Evolutionary conservation across 2,113 vertebrate genomes (phyloP).

Genomic region (Astatoreochromis straeleni): DNA sequence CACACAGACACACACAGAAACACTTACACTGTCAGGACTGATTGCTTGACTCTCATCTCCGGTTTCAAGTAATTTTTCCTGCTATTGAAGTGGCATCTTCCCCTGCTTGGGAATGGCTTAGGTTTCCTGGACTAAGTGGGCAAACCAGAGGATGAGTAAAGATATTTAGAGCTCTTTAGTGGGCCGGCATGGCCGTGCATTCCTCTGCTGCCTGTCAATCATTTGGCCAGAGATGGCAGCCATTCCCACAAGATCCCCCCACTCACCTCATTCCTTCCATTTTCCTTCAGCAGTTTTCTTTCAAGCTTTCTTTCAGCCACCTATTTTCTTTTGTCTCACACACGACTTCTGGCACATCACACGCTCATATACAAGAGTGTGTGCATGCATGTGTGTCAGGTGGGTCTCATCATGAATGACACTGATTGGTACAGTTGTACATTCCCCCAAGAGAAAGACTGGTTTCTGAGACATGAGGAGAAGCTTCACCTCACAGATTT

Average conservation of each 20-base stretch:
- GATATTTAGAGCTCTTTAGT: slow-evolving; percentile 2
- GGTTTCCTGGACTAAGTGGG: slow-evolving; percentile 54
- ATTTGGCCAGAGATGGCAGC: not conserved
- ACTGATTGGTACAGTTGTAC: slow-evolving; percentile 22
- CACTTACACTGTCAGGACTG: slow-evolving; percentile 21
- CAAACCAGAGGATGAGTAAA: slow-evolving; percentile 40
- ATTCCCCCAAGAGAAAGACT: not conserved
- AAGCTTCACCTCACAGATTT: slow-evolving; percentile 10
- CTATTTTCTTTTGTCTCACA: not conserved
- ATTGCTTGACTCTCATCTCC: slow-evolving; percentile 36
- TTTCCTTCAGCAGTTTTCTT: not conserved
- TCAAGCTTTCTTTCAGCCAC: not conserved
- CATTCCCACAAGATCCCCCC: not conserved
- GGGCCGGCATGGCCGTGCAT: slow-evolving; percentile 4
- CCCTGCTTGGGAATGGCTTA: slow-evolving; percentile 26
- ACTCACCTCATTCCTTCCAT: slow-evolving; percentile 11
- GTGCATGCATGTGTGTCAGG: not conserved
- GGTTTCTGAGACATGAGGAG: not conserved
- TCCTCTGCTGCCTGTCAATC: slow-evolving; percentile 36
- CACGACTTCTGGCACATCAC: not conserved
- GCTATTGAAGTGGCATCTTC: slow-evolving; percentile 44
- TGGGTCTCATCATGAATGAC: not conserved
- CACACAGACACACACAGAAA: not conserved
- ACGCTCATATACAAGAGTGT: not conserved
- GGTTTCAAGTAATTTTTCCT: slow-evolving; percentile 11